phyloP scores from a whole-genome alignment of 2,113 vertebrate genomes.

The Albula goreensis region DNA sequence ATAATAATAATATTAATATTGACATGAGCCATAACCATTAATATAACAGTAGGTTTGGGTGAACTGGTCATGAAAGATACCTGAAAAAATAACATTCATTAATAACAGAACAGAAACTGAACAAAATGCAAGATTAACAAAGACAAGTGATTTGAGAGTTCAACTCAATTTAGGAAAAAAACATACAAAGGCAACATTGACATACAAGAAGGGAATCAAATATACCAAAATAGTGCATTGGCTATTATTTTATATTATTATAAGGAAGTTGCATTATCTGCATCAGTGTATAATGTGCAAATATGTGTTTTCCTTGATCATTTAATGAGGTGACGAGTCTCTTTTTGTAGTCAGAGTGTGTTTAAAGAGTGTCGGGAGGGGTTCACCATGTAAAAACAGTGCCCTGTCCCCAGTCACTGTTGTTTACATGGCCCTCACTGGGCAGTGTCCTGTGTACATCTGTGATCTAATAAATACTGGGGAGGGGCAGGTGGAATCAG shows the following conservation, averaged over 20 bases:
- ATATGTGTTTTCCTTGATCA: no score
- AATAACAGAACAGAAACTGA: neutral
- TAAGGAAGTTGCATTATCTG: no score
- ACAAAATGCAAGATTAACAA: neutral
- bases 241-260: no score
- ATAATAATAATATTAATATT: no score
- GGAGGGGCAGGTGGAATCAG: slow-evolving; percentile 47
- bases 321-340: no score
- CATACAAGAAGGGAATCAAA: no score
- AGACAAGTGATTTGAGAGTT: neutral
- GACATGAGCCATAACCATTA: no score
- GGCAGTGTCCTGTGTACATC: slow-evolving; percentile 27
- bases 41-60: no score
- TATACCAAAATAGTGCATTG: no score
- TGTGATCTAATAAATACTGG: slow-evolving; percentile 45
- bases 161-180: neutral
- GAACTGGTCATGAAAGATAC: neutral
- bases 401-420: neutral
- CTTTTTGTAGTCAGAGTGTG: no score
- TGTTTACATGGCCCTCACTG: slow-evolving; percentile 18
- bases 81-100: neutral
- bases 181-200: no score
- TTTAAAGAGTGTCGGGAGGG: neutral
- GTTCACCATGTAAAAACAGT: neutral
- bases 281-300: no score